A percentile compares a stretch with the other conserved stretches of the same genome.
Conservation (phyloP, 1,140 invertebrate species). For the Andrena cerasifolii region DNA sequence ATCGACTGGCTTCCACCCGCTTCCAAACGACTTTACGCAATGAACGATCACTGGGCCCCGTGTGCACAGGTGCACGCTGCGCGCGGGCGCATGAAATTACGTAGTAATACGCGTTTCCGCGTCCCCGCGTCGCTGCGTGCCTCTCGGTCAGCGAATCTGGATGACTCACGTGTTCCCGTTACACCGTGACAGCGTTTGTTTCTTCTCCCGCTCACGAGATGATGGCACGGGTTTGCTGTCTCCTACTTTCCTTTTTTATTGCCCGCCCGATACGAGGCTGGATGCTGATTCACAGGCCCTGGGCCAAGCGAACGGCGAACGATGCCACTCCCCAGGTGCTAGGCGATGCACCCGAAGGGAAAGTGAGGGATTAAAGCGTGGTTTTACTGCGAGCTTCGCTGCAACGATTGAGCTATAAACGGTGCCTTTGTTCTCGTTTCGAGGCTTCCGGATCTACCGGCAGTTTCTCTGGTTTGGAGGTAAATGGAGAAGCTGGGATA, state of each 20-base stretch:
- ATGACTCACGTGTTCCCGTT: conserved; percentile 71
- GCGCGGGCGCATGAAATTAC: conserved; percentile 49
- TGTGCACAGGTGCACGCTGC: conserved; percentile 25
- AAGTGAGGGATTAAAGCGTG: conserved; percentile 15
- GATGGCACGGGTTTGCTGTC: conserved; percentile 9
- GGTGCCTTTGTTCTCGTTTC: conserved; percentile 9
- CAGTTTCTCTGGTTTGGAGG: conserved; percentile 12
- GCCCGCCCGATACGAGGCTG: not conserved
- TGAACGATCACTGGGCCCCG: conserved; percentile 56
- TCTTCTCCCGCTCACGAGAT: conserved; percentile 7
- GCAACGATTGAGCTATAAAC: conserved; percentile 8
- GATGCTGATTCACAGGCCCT: not conserved
- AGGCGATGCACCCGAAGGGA: not conserved
- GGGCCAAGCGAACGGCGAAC: not conserved
- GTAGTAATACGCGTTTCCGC: conserved; percentile 58
- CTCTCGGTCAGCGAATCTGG: conserved; percentile 58
- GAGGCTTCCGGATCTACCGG: not conserved
- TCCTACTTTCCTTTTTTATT: not conserved
- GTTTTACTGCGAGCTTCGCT: not conserved
- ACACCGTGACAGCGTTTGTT: conserved; percentile 52
- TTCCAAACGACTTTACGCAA: conserved; percentile 69
- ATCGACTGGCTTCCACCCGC: conserved; percentile 43
- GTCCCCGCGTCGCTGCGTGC: conserved; percentile 58
- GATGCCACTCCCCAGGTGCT: not conserved
- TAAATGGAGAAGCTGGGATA: not conserved